A percentile compares a stretch with the other conserved stretches of the same genome.
Evolutionary conservation across 1,140 invertebrate species (phyloP).

Genomic region (Orchesella cincta): DNA sequence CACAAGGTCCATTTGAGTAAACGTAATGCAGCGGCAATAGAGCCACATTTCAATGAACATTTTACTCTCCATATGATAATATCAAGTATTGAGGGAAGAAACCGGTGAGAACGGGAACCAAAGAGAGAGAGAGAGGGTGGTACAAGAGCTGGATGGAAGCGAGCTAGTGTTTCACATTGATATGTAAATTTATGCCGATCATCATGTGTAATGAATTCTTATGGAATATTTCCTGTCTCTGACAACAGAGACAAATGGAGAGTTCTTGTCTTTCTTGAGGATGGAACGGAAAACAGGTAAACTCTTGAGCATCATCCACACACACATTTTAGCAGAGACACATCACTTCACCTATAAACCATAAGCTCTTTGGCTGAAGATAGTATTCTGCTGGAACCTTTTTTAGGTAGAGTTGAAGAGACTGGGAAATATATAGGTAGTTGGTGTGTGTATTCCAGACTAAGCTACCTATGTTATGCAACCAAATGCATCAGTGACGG

Average conservation of each 20-base stretch:
- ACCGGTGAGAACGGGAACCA: not conserved
- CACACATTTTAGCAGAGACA: too few relatives aligned
- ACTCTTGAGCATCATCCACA: too few relatives aligned
- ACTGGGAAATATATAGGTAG: too few relatives aligned
- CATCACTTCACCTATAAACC: too few relatives aligned
- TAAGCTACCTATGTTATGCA: too few relatives aligned
- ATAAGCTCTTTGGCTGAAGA: too few relatives aligned
- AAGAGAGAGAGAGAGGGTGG: not conserved
- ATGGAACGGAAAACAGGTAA: too few relatives aligned
- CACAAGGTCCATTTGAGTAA: too few relatives aligned
- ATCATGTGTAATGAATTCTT: slow-evolving; percentile 38
- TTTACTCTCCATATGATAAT: not conserved
- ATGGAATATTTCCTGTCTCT: slow-evolving; percentile 39
- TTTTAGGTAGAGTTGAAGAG: too few relatives aligned
- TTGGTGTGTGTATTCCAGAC: too few relatives aligned
- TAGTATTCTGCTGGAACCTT: too few relatives aligned
- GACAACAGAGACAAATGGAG: slow-evolving; percentile 33
- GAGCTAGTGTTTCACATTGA: slow-evolving; percentile 30
- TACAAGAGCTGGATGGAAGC: not conserved
- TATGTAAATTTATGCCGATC: slow-evolving; percentile 41
- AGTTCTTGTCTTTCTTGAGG: not conserved
- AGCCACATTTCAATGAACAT: slow-evolving; percentile 1
- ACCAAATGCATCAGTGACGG: not conserved
- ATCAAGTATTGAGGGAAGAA: not conserved
- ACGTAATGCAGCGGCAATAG: slow-evolving; percentile 7